Base-by-base conservation (phyloP, 1,140 invertebrate genomes). In the Zaprionus ghesquierei region DNA sequence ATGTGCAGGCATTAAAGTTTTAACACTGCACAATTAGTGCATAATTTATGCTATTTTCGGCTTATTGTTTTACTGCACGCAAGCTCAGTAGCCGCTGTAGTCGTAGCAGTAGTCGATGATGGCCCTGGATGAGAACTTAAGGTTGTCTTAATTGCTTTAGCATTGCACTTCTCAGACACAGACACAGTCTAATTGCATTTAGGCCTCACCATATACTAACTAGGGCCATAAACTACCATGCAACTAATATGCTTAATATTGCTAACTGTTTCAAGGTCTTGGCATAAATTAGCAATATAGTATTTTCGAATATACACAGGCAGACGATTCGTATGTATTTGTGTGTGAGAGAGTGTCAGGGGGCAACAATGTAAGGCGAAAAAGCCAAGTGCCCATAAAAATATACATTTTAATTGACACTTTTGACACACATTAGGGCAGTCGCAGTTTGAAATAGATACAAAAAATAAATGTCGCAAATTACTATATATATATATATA, bases 51-150 rank as follows among this genome's bases (percentile, higher is more conserved):
- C 72, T 46, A 46, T 71, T 68, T 75, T 66, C 60, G 63, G 79
- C 59, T 78, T 86, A 86, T 84, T 74, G 81, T 71, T 81, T 85
- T 63, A 86, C 72, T 56, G 82, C 82, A 81, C 75, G 81, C 79
- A 62, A 81, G 65, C 78, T 78, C 61, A 66, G 60, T 18, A 68
- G 35, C 35, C 75, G 27, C 27, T 6, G 27, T 64, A 44, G 65
- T 54, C 49, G 38, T 51, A 33, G 74, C 27, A 29, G 27, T 64
- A 44, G 65, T 54, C 49, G 38, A 54, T 38, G 74, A 54, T 38
- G 74, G 69, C 69, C 75, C 58, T 69, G 65, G 31, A 18, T 60
- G 49, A 64, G 70, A 75, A 69, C 55, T 61, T 68, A 56, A 73
- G 53, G 41, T 56, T 50, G 58, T 13, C 69, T 86, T 86, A 85